These are phyloP conservation scores for Aix galericulata DNA, from an alignment of 2,113 vertebrate species.

Conservation along the genomic window DNA sequence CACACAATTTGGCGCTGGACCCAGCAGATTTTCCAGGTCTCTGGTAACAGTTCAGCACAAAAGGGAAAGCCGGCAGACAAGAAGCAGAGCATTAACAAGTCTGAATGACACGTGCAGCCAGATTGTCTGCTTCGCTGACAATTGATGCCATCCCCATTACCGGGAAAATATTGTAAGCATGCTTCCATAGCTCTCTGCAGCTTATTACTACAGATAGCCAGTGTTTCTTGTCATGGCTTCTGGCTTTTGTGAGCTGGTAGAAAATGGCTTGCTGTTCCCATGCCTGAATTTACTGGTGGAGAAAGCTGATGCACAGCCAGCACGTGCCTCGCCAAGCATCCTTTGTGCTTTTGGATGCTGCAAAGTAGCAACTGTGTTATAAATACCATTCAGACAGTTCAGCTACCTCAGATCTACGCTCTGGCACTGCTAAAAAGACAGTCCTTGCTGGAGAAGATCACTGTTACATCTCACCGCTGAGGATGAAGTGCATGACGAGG, in stretches of 20 bases:
- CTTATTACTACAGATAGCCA: constrained; percentile 29
- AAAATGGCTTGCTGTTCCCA: background rate
- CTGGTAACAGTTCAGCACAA: background rate
- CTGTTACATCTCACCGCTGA: background rate
- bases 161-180: constrained; percentile 16
- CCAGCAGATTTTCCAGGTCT: constrained; percentile 19
- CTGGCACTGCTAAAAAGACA: background rate
- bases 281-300: background rate
- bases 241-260: background rate
- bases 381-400: background rate
- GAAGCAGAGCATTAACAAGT: constrained; percentile 16
- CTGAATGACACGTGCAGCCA: constrained; percentile 56
- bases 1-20: background rate
- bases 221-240: constrained; percentile 9
- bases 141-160: constrained; percentile 48
- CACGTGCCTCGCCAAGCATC: background rate
- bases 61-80: constrained; percentile 10
- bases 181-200: background rate
- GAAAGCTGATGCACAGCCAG: background rate
- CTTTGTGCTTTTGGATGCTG: background rate
- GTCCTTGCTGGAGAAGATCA: background rate
- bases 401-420: background rate
- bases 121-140: constrained; percentile 51
- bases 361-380: background rate
- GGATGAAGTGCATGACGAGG: background rate